Evolutionary conservation across 2,113 vertebrate genomes (phyloP), one percentile per base, ranked within the genome.

Genomic region (Proteles cristata): DNA sequence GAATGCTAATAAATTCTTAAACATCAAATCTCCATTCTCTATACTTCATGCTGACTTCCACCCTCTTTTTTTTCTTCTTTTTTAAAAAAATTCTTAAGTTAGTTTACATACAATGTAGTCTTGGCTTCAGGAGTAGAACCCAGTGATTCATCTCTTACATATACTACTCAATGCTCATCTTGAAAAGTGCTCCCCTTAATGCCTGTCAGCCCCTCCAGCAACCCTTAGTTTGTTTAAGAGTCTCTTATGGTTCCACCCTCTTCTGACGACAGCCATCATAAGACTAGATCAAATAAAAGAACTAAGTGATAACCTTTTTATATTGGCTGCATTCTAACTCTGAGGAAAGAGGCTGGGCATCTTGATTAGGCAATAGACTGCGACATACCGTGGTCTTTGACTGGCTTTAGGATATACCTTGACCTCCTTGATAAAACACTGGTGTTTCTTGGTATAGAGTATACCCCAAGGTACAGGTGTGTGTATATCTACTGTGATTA

Each of bases 1-100:
- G 4, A 94, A 83, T 80, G 43, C 12, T 61, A 93, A 96, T 11
- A 89, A 58, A 88, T 45, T 97, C 9, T 81, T 76, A 65, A 91
- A 94, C 55, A 39, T 15, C 1, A 3, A 43, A 39, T 91, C 31
- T 88, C 39, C 12, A 12, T 88, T 50, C 28, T 84, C 48, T 93
- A 43, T 4, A 48, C 73, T 76, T 45, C 15, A 84, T 85, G 61
- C 11, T 23, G 58, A 61, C 58, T 76, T 81, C n/a, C 19, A 35
- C 6, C 3, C 19, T 86, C 14, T 79, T 92, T 11, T 19, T 23
- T 8, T 23, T 58, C 17, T 58, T 58, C 1, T 61, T 61, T 21
- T 61, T 21, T 7, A 19, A 58, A 21, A 8, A 23, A 23, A 61
- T 23, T 61, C 23, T 61, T 21, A 61, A 61, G 58, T 61, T 61